Conservation (phyloP, 2,888 invertebrate species). For the Allolobophora icterica region DNA sequence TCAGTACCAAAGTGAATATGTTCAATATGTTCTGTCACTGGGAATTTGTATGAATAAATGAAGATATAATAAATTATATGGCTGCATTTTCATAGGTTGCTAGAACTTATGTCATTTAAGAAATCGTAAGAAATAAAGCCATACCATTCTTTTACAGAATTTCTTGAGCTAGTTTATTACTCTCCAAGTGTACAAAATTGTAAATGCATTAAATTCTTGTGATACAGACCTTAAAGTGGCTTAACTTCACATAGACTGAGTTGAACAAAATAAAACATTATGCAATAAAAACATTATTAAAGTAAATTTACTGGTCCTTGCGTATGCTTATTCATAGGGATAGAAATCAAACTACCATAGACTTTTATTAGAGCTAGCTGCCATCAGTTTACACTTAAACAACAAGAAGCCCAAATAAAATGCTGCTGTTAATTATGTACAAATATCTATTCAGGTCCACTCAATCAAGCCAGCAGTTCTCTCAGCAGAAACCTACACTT, state of each 20-base stretch:
- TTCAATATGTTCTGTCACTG: too few species aligned
- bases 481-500: neutral
- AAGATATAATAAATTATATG: too few species aligned
- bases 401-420: neutral
- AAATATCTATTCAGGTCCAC: neutral
- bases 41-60: too few species aligned
- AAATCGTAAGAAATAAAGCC: neutral
- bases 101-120: neutral
- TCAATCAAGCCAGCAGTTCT: neutral
- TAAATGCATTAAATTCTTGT: neutral
- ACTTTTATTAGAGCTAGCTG: neutral
- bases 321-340: too few species aligned
- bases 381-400: neutral
- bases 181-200: neutral
- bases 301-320: neutral
- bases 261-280: neutral
- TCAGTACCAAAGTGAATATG: too few species aligned
- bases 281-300: neutral
- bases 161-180: neutral
- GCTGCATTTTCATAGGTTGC: neutral
- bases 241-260: neutral
- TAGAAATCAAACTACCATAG: neutral
- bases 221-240: neutral
- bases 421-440: neutral
- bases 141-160: neutral